phyloP scores from a whole-genome alignment of 1,140 invertebrate genomes.

The Sycophaga agraensis region DNA sequence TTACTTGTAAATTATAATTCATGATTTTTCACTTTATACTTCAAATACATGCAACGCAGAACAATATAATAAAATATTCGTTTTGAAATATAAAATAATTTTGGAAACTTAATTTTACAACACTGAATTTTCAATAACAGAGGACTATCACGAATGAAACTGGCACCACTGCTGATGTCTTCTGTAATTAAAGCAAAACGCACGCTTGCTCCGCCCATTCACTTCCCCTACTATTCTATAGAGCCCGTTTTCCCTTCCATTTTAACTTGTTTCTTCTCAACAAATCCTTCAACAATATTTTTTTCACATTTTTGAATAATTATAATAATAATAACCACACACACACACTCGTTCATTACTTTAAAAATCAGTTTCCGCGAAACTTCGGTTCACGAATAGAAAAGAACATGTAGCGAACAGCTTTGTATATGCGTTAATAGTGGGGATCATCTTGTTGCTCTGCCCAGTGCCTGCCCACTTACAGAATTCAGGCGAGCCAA shows the following conservation, averaged over 20 bases:
- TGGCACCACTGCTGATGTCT: neutral
- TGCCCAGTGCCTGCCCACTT: too few relatives aligned
- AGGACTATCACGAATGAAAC: constrained; percentile 8
- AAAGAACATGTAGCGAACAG: constrained; percentile 2
- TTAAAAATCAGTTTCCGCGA: neutral
- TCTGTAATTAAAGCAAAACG: neutral
- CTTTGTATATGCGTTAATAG: constrained; percentile 11
- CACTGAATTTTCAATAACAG: too few relatives aligned
- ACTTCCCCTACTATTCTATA: neutral
- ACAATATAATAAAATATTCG: neutral
- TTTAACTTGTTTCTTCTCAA: neutral
- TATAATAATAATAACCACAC: constrained; percentile 5
- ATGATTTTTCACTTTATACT: neutral
- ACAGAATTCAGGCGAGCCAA: too few relatives aligned
- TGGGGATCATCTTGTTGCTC: too few relatives aligned
- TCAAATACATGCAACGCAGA: neutral
- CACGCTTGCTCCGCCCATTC: constrained; percentile 5
- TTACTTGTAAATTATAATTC: constrained; percentile 6
- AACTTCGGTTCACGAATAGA: constrained; percentile 5
- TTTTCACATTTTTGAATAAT: constrained; percentile 1
- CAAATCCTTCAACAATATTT: neutral
- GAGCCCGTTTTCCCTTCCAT: neutral
- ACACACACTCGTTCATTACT: neutral
- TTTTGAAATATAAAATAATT: too few relatives aligned
- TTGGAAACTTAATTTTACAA: neutral